phyloP scores from a whole-genome alignment of 2,888 invertebrate species.

The Euzetes globulus region DNA sequence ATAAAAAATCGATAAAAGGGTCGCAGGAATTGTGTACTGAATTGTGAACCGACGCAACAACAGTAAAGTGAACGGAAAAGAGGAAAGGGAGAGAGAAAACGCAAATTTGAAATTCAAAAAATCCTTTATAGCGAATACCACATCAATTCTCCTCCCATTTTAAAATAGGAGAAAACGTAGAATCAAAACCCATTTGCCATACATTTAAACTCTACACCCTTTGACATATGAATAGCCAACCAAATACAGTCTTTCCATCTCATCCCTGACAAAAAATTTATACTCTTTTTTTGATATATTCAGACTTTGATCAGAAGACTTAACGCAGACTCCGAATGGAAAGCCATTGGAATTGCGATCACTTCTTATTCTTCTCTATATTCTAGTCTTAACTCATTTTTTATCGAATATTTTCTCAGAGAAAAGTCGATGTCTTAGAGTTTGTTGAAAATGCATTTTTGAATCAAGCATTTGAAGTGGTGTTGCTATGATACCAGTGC shows the following conservation, averaged over 20 bases:
- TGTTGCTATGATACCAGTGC: conserved; percentile 22
- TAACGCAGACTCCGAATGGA: not conserved
- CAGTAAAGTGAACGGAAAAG: not conserved
- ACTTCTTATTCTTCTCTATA: not conserved
- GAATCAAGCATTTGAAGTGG: conserved; percentile 10
- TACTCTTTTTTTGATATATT: not conserved
- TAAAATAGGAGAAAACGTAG: not conserved
- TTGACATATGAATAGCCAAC: conserved; percentile 18
- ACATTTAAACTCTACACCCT: conserved; percentile 2
- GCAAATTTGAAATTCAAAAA: conserved; percentile 19
- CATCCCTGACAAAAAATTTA: not conserved
- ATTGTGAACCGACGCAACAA: not conserved
- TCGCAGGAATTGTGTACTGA: not conserved
- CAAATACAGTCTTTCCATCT: conserved; percentile 7
- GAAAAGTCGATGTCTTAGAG: not conserved
- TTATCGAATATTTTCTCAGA: not conserved
- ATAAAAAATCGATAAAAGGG: conserved; percentile 28
- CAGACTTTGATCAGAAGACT: not conserved
- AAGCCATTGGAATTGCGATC: not conserved
- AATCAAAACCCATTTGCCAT: not conserved
- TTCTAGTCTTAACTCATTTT: not conserved
- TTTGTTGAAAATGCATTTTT: conserved; percentile 24
- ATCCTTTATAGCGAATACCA: not conserved
- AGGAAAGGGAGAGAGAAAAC: not conserved
- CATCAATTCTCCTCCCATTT: conserved; percentile 19